These are phyloP conservation scores for Dissostichus mawsoni DNA, from an alignment of 2,113 vertebrate species.

Conservation along the genomic window DNA sequence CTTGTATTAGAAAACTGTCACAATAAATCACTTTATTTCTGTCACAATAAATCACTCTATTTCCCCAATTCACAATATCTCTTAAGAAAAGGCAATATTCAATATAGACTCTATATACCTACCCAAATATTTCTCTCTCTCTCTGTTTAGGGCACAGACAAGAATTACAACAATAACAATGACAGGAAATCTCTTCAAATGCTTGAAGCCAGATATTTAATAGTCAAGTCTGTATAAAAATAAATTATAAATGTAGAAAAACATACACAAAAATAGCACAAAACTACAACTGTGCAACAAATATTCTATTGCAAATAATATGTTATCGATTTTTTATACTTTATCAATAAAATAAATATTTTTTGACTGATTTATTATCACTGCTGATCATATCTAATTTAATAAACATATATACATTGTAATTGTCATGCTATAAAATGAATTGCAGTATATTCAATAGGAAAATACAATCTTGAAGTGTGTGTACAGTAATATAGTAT, in stretches of 20 bases:
- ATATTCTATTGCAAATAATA: neutral
- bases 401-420: neutral
- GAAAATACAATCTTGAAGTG: neutral
- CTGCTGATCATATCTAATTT: neutral
- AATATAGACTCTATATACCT: too few relatives aligned
- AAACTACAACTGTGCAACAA: neutral
- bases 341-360: neutral
- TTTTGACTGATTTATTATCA: neutral
- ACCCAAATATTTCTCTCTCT: too few relatives aligned
- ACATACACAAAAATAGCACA: constrained; percentile 29
- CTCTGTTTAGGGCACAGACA: neutral
- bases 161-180: neutral
- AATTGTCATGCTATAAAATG: constrained; percentile 4
- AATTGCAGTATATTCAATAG: neutral
- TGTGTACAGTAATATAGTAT: neutral
- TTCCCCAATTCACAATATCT: too few relatives aligned
- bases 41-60: too few relatives aligned
- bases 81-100: too few relatives aligned
- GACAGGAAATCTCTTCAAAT: neutral
- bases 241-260: constrained; percentile 29
- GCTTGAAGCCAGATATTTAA: constrained; percentile 18
- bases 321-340: neutral
- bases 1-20: too few relatives aligned
- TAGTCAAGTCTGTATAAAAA: constrained; percentile 36
- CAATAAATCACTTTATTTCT: too few relatives aligned